Evolutionary conservation across 2,797 vertebrate genomes (phyloP).

Genomic region (Xenopus petersii): DNA sequence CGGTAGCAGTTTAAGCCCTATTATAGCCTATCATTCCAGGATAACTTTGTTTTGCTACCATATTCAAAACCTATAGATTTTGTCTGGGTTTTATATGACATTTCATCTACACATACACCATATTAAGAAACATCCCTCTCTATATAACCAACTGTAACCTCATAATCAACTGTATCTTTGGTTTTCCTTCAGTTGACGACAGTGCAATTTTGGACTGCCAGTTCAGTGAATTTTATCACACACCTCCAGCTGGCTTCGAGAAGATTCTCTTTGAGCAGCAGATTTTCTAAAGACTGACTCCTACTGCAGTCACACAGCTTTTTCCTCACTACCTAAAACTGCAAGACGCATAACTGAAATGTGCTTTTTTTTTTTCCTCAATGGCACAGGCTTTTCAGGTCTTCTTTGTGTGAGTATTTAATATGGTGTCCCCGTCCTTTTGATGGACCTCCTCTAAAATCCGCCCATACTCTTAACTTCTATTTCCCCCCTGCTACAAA

Average conservation of each 20-base stretch:
- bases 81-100: too few relatives aligned
- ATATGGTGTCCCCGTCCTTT: slow-evolving; percentile 46
- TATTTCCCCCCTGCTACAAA: too few relatives aligned
- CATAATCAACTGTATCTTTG: slow-evolving; percentile 56
- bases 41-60: too few relatives aligned
- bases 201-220: slow-evolving; percentile 98
- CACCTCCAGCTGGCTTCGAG: slow-evolving; percentile 89
- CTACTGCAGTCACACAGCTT: slow-evolving; percentile 56
- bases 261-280: slow-evolving; percentile 98
- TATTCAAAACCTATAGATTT: too few relatives aligned
- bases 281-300: slow-evolving; percentile 82
- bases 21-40: too few relatives aligned
- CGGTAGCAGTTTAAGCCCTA: too few relatives aligned
- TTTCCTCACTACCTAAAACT: slow-evolving; percentile 67
- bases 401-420: slow-evolving; percentile 55
- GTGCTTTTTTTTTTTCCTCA: slow-evolving; percentile 56
- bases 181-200: slow-evolving; percentile 86
- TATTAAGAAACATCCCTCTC: too few relatives aligned
- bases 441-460: too few relatives aligned
- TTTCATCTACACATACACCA: too few relatives aligned
- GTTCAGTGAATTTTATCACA: slow-evolving; percentile 97
- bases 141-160: neutral
- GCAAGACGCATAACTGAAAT: slow-evolving; percentile 61
- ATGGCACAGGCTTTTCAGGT: slow-evolving; percentile 13
- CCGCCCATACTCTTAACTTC: too few relatives aligned